These are phyloP conservation scores for Anneissia japonica DNA, from an alignment of 35 echinoderm and acorn worm genomes.

Conservation along the genomic window DNA sequence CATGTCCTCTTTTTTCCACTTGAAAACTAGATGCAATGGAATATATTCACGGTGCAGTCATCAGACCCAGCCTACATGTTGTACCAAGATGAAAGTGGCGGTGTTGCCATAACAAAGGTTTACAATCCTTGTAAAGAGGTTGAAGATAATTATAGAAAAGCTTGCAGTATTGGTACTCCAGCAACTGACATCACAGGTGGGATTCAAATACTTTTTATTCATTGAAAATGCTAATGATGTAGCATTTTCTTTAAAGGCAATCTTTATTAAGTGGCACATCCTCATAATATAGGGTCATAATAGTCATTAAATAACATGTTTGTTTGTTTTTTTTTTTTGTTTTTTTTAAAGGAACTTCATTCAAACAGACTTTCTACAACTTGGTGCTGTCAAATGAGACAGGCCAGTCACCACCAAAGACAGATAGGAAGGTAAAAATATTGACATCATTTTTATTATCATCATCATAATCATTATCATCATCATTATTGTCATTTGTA, in stretches of 20 bases:
- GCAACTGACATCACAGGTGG: constrained; percentile 10
- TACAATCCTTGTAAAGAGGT: constrained; percentile 87
- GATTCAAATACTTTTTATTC: neutral
- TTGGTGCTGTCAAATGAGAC: constrained; percentile 15
- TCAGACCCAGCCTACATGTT: constrained; percentile 77
- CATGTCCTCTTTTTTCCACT: neutral
- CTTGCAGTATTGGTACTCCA: constrained; percentile 21
- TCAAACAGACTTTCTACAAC: constrained; percentile 88
- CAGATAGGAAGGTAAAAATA: neutral
- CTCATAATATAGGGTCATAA: too few species aligned
- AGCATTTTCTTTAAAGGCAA: neutral
- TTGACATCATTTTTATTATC: too few species aligned
- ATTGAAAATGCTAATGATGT: neutral
- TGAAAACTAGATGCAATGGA: constrained; percentile 89
- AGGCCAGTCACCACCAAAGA: neutral
- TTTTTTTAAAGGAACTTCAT: constrained; percentile 4
- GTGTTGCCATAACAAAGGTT: constrained; percentile 86
- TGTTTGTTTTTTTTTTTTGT: neutral
- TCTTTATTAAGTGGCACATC: too few species aligned
- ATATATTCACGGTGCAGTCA: constrained; percentile 94
- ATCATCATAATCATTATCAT: too few species aligned
- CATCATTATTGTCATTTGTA: too few species aligned
- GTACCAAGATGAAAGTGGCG: constrained; percentile 71
- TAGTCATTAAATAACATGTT: neutral
- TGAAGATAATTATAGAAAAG: constrained; percentile 87